Conservation (phyloP, 2,113 vertebrate genomes). For the Muntiacus muntjak region DNA sequence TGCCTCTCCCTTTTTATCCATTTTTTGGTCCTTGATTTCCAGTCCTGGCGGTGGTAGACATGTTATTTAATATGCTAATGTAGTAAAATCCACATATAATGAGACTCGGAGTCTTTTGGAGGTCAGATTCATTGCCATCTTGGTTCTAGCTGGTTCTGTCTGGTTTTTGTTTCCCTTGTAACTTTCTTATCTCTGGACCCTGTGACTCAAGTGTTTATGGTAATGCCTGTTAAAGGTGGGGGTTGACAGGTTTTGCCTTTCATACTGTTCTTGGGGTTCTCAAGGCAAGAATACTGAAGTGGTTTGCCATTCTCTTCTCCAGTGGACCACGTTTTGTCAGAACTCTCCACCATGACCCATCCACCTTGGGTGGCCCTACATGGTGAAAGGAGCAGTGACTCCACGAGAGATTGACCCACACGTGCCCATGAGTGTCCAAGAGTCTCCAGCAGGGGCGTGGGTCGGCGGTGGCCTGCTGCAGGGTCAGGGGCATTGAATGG, state of each 20-base stretch:
- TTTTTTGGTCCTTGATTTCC: neutral
- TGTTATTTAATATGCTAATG: neutral
- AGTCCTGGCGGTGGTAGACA: neutral
- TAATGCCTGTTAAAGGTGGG: neutral
- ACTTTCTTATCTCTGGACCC: neutral
- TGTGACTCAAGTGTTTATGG: neutral
- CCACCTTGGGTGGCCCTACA: neutral
- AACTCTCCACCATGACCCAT: neutral
- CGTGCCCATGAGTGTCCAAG: neutral
- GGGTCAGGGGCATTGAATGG: neutral
- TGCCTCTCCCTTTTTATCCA: neutral
- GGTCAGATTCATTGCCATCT: neutral
- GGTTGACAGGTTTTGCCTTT: neutral
- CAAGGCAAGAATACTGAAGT: neutral
- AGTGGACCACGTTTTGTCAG: neutral
- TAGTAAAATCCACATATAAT: neutral
- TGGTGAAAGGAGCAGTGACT: neutral
- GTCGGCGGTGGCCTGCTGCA: accelerated
- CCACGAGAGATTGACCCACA: neutral
- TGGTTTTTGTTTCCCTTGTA: neutral
- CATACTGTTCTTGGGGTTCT: neutral
- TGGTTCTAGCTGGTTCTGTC: neutral
- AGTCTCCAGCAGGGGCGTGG: neutral
- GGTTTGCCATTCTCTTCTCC: neutral
- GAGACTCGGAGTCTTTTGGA: neutral